Base-by-base conservation (phyloP, 2,888 invertebrate species). In the Lepas anatifera region DNA sequence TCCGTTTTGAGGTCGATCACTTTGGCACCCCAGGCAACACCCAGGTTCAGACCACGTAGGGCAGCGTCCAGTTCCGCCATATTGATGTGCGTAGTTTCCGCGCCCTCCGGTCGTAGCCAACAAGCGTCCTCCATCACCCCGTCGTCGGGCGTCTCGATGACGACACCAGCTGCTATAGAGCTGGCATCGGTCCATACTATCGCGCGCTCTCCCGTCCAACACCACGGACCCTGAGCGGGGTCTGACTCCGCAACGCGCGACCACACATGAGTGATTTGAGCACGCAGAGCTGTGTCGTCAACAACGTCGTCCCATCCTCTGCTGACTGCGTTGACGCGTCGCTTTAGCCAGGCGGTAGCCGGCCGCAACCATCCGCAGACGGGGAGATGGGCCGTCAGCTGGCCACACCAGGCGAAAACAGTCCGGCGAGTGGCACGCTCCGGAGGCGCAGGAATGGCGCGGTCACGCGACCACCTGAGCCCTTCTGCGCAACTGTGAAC, bases 381-480 rank as follows among this genome's bases (percentile, higher is more conserved):
- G 11, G 50, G 68, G 39, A 66, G 67, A n/a, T 70, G 70, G 16
- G 11, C 43, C 41, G 29, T 0, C 35, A 67, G 39, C 58, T 29
- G 18, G 13, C 63, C 58, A 37, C 67, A 69, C 52, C 58, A 67
- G 2, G 71, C 29, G 13, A 69, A 67, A 16, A 70, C 68, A 18
- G 68, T 11, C 3, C 39, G 50, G 22, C 67, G 37, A 6, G 71
- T 71, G 32, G 69, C 37, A n/a, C 35, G 22, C 8, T 18, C 41
- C 18, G 70, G 70, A 8, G 39, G 29, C 27, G 27, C 68, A 4
- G 18, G 16, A 32, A 70, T 35, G 35, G 16, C 64, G 8, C 50
- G 67, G 68, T 67, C 67, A 4, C 69, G 35, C 11, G 29, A 8
- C 66, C 69, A 69, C n/a, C n/a, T 41, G 16, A 58, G 29, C n/a